These are phyloP conservation scores for Uria lomvia DNA, from an alignment of 2,113 vertebrate genomes.

Conservation along the genomic window DNA sequence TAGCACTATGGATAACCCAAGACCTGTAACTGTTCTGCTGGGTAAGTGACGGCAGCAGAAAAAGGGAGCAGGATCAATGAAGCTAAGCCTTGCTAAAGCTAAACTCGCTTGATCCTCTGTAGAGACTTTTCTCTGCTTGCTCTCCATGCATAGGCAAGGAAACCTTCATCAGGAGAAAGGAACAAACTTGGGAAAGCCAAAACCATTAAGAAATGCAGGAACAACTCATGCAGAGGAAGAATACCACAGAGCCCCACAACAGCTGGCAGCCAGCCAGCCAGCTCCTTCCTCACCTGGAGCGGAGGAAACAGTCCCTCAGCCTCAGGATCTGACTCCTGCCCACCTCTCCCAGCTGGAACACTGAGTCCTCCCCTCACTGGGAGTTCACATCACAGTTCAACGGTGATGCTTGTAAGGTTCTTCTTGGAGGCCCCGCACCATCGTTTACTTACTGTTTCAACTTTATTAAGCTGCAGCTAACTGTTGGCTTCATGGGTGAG, in stretches of 20 bases:
- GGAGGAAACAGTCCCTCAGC: background rate
- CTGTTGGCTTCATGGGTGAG: background rate
- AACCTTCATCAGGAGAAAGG: background rate
- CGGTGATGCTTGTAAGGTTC: fast-evolving
- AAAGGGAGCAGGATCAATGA: background rate
- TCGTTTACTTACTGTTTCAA: background rate
- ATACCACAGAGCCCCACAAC: background rate
- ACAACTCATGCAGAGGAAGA: background rate
- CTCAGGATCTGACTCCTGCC: background rate
- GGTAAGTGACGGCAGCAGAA: background rate
- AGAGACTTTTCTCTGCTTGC: background rate
- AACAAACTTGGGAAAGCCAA: background rate
- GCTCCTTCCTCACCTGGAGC: background rate
- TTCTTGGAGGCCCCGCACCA: background rate
- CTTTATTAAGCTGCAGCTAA: background rate
- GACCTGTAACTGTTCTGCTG: background rate
- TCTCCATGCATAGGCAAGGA: background rate
- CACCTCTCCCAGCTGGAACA: background rate
- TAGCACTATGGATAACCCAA: background rate
- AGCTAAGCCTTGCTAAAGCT: background rate
- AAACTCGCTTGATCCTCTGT: background rate
- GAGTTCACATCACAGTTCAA: background rate
- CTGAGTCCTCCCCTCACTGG: background rate
- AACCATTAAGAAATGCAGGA: background rate
- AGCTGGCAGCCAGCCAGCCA: background rate